Base-by-base conservation (phyloP, 2,797 vertebrate genomes). In the Valencia hispanica region DNA sequence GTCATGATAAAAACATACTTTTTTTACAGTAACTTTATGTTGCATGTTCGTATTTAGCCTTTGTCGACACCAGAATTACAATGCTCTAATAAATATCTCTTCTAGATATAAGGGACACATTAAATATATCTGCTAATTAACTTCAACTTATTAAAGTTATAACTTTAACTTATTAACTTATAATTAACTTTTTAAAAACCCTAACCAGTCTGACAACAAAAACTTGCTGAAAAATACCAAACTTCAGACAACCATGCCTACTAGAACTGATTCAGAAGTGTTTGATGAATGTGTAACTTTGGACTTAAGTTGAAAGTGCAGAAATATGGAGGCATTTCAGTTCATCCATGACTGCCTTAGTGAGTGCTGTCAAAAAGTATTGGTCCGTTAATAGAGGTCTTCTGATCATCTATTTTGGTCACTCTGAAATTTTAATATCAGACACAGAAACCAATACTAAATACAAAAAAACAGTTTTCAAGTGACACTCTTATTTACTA, bases 1-100 rank as follows among this genome's bases (percentile, higher is more conserved):
- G 84, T 69, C 50, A 86, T 41, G 70, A 91, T 83, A 77, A 88
- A 79, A 91, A 84, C 72, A 88, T 27, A 47, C 77, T 34, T 43
- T 0, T 18, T 79, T 81, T 75, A 70, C 70, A 20, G 25, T 75
- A 27, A 71, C 2, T 51, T 75, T 61, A 25, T 61, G 15, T 70
- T 36, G 22, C 74, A 82, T 43, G 0, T 81, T 59, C n/a, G 47
- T 18, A 0, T 17, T 55, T 55, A 27, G 7, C 17, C 12, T 48
- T 25, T 11, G 10, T 61, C 20, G 61, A 4, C 17, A 36, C 15
- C 41, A 20, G 1, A 43, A 30, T 70, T 59, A 25, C 34, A 0
- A 55, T 27, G 2, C 43, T 47, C 9, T 27, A 9, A 69, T 14
- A 7, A 32, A 18, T 39, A 43, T 66, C n/a, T 66, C 20, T 70